phyloP scores from a whole-genome alignment of 2,888 invertebrate species.

The Caenorhabditis imperialis region DNA sequence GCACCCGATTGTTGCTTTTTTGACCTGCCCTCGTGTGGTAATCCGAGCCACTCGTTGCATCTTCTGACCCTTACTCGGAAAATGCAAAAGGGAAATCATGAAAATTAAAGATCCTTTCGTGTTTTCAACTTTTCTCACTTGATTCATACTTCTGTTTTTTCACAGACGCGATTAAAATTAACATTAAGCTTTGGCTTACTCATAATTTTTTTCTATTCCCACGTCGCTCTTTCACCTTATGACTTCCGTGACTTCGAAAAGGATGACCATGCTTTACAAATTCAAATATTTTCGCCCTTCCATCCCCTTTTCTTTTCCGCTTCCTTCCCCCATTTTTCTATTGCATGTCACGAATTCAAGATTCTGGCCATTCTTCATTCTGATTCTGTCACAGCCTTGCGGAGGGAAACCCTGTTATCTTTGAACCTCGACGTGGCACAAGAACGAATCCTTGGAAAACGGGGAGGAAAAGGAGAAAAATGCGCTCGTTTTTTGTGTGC shows the following conservation, averaged over 20 bases:
- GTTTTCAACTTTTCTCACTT: not conserved
- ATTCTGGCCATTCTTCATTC: not conserved
- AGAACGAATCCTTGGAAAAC: conserved; percentile 3
- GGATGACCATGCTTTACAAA: too few species aligned
- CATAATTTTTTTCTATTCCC: conserved; percentile 5
- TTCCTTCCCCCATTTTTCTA: too few species aligned
- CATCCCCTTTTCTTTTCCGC: too few species aligned
- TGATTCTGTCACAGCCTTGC: not conserved
- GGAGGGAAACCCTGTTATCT: conserved; percentile 31
- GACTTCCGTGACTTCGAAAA: too few species aligned
- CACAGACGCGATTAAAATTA: conserved; percentile 23
- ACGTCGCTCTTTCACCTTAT: not conserved
- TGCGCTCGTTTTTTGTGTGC: too few species aligned
- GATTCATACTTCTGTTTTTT: conserved; percentile 11
- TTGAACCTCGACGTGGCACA: conserved; percentile 8
- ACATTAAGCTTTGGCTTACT: conserved; percentile 1
- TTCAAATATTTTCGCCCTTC: too few species aligned
- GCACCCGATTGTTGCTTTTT: conserved; percentile 15
- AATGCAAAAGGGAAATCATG: not conserved
- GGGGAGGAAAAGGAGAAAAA: too few species aligned
- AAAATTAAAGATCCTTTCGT: conserved; percentile 6
- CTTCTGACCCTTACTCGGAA: conserved; percentile 7
- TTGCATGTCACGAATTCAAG: too few species aligned
- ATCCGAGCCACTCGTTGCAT: conserved; percentile 17
- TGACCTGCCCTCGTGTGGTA: conserved; percentile 22